These are phyloP conservation scores for Danionella dracula DNA, from an alignment of 2,797 vertebrate species.

Conservation along the genomic window DNA sequence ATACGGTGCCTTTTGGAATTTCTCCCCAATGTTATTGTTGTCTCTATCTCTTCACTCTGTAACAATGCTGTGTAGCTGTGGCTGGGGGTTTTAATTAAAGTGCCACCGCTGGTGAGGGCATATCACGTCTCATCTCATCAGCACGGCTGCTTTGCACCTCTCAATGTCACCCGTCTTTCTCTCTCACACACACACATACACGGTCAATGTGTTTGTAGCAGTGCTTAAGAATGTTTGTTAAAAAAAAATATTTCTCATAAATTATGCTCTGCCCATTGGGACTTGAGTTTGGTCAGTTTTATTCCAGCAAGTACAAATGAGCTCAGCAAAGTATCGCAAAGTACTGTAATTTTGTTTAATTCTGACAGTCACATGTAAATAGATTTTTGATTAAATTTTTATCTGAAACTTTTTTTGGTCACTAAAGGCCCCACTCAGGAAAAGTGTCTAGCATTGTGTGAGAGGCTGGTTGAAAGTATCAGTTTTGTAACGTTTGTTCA, in stretches of 20 bases:
- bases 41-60: slow-evolving; percentile 49
- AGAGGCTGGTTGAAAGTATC: too few relatives aligned
- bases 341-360: too few relatives aligned
- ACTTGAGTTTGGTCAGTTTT: neutral
- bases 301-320: too few relatives aligned
- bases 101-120: slow-evolving; percentile 50
- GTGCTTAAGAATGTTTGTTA: slow-evolving; percentile 20
- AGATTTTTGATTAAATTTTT: too few relatives aligned
- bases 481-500: too few relatives aligned
- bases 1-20: slow-evolving; percentile 30
- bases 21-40: slow-evolving; percentile 21
- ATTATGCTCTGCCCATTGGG: neutral
- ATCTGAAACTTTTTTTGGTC: too few relatives aligned
- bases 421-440: too few relatives aligned
- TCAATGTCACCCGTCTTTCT: slow-evolving; percentile 56
- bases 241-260: neutral
- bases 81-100: slow-evolving; percentile 55
- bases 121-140: slow-evolving; percentile 53
- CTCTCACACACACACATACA: neutral
- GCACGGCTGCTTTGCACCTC: slow-evolving; percentile 41
- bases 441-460: too few relatives aligned
- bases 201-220: slow-evolving; percentile 12
- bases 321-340: too few relatives aligned
- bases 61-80: slow-evolving; percentile 59
- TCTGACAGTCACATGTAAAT: too few relatives aligned